A percentile compares a stretch with the other conserved stretches of the same genome.
Conservation (phyloP, 2,888 invertebrate species). For the Caenorhabditis sp. region DNA sequence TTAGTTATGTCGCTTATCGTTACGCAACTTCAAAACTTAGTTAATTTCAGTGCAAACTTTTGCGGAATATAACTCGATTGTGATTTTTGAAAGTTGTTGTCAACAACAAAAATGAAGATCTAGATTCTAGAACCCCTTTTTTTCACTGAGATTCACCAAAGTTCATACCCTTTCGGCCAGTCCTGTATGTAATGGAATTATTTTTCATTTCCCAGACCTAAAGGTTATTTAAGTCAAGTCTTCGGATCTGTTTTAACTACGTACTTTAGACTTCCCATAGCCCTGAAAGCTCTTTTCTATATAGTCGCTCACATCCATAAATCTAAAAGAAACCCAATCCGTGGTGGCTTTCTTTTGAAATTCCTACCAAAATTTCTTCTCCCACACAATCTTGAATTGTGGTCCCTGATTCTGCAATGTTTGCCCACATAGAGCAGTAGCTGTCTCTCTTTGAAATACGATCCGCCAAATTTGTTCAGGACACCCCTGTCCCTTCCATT, state of each 20-base stretch:
- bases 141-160: no score
- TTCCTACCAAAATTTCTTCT: constrained; percentile 21
- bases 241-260: neutral
- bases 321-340: constrained; percentile 44
- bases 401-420: constrained; percentile 50
- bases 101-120: no score
- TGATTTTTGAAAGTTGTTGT: no score
- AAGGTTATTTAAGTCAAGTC: neutral
- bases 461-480: constrained; percentile 63
- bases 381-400: constrained; percentile 7
- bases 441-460: constrained; percentile 59
- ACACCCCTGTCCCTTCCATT: constrained; percentile 27
- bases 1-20: no score
- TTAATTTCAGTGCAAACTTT: no score
- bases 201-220: no score
- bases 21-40: no score
- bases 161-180: no score
- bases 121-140: no score
- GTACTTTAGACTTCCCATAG: neutral
- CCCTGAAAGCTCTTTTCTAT: neutral
- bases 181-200: no score
- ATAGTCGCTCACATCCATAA: constrained; percentile 39
- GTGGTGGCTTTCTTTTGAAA: constrained; percentile 22
- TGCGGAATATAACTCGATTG: no score
- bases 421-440: constrained; percentile 55